These are phyloP conservation scores for Schizothorax lantsangensis DNA, from an alignment of 2,797 vertebrate species.

Conservation along the genomic window DNA sequence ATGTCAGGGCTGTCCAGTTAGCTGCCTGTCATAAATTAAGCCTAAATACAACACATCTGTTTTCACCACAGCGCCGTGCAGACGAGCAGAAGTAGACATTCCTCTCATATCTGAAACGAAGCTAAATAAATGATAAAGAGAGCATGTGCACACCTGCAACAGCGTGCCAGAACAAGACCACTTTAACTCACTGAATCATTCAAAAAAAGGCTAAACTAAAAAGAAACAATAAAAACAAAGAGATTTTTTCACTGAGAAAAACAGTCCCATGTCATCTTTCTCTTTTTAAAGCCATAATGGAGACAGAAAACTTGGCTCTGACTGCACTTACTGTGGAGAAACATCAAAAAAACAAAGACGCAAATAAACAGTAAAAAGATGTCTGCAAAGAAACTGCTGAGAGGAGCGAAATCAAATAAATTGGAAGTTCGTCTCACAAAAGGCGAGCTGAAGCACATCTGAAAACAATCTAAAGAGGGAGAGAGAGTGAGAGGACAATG, in stretches of 20 bases:
- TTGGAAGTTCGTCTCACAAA: constrained; percentile 70
- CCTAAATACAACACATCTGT: constrained; percentile 35
- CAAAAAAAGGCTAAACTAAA: constrained; percentile 53
- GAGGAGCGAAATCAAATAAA: constrained; percentile 78
- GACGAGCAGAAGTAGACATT: constrained; percentile 35
- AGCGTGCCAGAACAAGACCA: constrained; percentile 63
- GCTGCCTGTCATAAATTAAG: constrained; percentile 48
- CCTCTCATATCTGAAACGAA: constrained; percentile 46
- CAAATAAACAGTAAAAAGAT: constrained; percentile 70
- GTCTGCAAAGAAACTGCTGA: constrained; percentile 71
- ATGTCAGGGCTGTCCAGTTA: constrained; percentile 38
- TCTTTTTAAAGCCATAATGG: constrained; percentile 59
- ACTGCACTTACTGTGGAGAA: constrained; percentile 68
- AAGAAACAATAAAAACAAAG: constrained; percentile 48
- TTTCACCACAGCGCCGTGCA: not conserved
- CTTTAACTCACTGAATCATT: constrained; percentile 67
- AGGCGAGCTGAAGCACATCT: constrained; percentile 72
- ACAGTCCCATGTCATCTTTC: constrained; percentile 72
- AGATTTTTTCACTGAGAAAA: constrained; percentile 62
- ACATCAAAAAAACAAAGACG: constrained; percentile 63
- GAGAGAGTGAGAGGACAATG: constrained; percentile 64
- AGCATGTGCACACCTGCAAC: constrained; percentile 67
- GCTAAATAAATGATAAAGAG: constrained; percentile 63
- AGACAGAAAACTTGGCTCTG: constrained; percentile 70
- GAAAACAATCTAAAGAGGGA: constrained; percentile 69